Evolutionary conservation across 2,113 vertebrate species (phyloP), one percentile per base, ranked within the genome.

Genomic region (Ursus arctos): DNA sequence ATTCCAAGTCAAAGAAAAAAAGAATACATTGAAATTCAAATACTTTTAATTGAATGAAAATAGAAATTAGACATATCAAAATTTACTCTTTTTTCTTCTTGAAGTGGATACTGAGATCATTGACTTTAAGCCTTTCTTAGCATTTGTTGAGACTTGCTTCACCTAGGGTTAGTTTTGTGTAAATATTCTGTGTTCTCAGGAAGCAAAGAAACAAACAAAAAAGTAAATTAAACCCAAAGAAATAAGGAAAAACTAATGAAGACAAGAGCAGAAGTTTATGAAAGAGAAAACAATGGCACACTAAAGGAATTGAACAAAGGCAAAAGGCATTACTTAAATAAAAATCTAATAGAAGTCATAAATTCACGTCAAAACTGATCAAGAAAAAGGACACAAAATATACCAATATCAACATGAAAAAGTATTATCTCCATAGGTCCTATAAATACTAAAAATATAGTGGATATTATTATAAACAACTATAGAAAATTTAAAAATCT

Each of bases 221-320:
- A 31, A 40, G 7, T 36, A 87, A 49, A 28, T 92, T 76, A 91
- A 40, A 33, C 15, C 43, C 33, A 43, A 24, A 33, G 21, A 57
- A 84, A 85, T 33, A 85, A 55, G 4, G 28, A 79, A 94, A 65
- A 88, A 83, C 26, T 90, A 72, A n/a, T n/a, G 36, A 93, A 82
- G 63, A 57, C 22, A 87, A 74, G 22, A 40, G 4, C 2, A 28
- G 33, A 49, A 72, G 53, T 28, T 72, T n/a, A 53, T 43, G 15
- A 65, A 72, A 80, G 33, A 61, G n/a, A 71, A 61, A 63, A 57
- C 21, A 76, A 53, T 63, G 43, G 31, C 21, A 80, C 14, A 49
- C 14, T 55, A 28, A 10, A 80, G 7, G 36, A 90, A 36, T 10
- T 85, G 36, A 61, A 24, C 10, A 40, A 80, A 79, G 24, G 11